phyloP scores from a whole-genome alignment of 64 coral and sea anemone species.

The Montipora capricornis region DNA sequence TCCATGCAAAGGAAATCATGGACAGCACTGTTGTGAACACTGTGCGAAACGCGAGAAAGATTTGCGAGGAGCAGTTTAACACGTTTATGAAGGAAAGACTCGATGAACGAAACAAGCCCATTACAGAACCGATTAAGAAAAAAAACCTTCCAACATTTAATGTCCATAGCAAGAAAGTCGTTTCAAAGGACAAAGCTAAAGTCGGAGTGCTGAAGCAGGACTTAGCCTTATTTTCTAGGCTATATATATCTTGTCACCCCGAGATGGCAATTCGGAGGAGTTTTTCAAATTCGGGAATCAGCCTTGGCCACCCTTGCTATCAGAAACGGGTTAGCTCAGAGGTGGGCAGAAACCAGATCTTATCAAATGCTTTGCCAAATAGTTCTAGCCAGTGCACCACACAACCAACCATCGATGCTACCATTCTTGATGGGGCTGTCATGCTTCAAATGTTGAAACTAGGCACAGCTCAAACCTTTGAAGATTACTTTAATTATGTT shows the following conservation, averaged over 20 bases:
- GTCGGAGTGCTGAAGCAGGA: conserved; percentile 22
- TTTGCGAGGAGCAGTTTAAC: neutral
- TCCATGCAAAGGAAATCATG: conserved; percentile 47
- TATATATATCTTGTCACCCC: neutral
- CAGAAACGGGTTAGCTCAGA: conserved; percentile 3
- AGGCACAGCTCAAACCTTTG: neutral
- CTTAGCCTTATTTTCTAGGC: conserved; percentile 10
- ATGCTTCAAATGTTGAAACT: conserved; percentile 39
- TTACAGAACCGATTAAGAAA: conserved; percentile 31
- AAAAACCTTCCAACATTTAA: conserved; percentile 1
- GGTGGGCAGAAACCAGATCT: conserved; percentile 38
- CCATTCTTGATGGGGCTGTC: conserved; percentile 37
- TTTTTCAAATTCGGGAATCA: conserved; percentile 59
- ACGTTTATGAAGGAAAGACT: conserved; percentile 9
- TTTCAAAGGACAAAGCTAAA: conserved; percentile 29
- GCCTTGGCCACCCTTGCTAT: conserved; percentile 49
- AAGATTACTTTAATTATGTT: conserved; percentile 29
- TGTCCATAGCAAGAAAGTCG: neutral
- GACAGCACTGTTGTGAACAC: neutral
- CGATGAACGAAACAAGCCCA: conserved; percentile 13
- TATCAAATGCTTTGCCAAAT: neutral
- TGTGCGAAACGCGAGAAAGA: neutral
- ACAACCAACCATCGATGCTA: neutral
- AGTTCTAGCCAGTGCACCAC: neutral
- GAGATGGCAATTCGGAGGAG: conserved; percentile 9